These are phyloP conservation scores for Aromia moschata DNA, from an alignment of 2,888 invertebrate genomes.

Conservation along the genomic window DNA sequence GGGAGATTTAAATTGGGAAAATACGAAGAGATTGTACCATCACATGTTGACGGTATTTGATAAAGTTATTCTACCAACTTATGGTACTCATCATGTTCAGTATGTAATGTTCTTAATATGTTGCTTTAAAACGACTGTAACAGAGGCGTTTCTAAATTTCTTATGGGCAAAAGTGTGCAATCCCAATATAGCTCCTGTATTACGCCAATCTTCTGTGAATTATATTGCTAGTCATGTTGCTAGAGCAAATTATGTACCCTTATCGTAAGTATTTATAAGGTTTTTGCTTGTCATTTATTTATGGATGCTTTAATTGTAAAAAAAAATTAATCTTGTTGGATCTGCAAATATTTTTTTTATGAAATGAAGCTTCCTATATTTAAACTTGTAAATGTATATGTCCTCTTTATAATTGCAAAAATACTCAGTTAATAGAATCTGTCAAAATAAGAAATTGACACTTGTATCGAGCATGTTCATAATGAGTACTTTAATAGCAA, in stretches of 20 bases:
- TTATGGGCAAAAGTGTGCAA: slow-evolving; percentile 79
- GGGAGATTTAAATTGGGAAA: slow-evolving; percentile 66
- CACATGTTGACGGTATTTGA: slow-evolving; percentile 79
- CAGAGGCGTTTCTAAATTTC: slow-evolving; percentile 74
- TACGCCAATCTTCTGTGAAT: slow-evolving; percentile 75
- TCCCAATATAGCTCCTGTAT: slow-evolving; percentile 70
- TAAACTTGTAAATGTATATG: no score
- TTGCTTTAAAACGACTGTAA: slow-evolving; percentile 69
- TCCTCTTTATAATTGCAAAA: no score
- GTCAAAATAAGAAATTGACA: no score
- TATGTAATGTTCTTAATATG: slow-evolving; percentile 79
- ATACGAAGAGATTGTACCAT: slow-evolving; percentile 68
- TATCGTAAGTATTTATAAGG: slow-evolving; percentile 66
- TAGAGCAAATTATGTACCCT: slow-evolving; percentile 71
- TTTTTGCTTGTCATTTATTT: slow-evolving; percentile 17
- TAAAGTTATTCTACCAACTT: slow-evolving; percentile 81
- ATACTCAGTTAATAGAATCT: no score
- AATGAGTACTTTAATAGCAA: no score
- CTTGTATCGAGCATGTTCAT: no score
- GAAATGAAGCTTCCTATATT: no score
- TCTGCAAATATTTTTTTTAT: slow-evolving; percentile 1
- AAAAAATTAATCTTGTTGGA: neutral
- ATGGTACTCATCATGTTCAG: slow-evolving; percentile 83
- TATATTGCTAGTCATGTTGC: slow-evolving; percentile 81
- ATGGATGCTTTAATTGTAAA: no score